phyloP scores from a whole-genome alignment of 2,113 vertebrate species.

The Microcebus ravelobensis region DNA sequence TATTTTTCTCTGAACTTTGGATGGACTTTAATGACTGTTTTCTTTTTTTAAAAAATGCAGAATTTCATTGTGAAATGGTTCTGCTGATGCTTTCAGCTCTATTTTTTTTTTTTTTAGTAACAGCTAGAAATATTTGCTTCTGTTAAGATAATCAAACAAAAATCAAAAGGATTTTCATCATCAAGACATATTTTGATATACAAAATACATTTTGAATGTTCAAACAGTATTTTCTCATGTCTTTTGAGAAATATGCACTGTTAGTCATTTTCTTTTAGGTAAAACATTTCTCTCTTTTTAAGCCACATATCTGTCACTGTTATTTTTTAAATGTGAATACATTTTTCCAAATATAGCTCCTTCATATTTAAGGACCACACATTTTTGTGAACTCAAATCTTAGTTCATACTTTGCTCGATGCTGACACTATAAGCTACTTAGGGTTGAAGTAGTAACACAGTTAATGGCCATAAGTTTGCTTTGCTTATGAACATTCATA shows the following conservation, averaged over 20 bases:
- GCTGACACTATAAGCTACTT: background rate
- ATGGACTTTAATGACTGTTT: constrained; percentile 11
- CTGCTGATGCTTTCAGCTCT: background rate
- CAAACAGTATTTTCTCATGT: background rate
- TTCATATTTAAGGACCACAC: background rate
- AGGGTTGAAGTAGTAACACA: background rate
- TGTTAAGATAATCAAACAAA: background rate
- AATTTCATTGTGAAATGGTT: background rate
- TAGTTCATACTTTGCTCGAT: background rate
- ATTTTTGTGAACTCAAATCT: constrained; percentile 22
- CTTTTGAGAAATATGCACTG: background rate
- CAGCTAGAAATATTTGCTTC: background rate
- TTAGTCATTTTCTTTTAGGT: background rate
- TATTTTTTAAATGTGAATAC: constrained; percentile 5
- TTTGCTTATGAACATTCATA: background rate
- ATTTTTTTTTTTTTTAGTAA: background rate
- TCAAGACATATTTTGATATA: background rate
- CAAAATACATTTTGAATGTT: background rate
- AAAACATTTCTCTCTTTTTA: background rate
- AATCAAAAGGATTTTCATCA: background rate
- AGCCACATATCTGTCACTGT: background rate
- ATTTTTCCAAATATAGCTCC: background rate
- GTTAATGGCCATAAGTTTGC: background rate
- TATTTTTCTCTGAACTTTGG: background rate
- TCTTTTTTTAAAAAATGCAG: background rate